phyloP scores from a whole-genome alignment of 2,113 vertebrate genomes.

The Kryptolebias marmoratus region DNA sequence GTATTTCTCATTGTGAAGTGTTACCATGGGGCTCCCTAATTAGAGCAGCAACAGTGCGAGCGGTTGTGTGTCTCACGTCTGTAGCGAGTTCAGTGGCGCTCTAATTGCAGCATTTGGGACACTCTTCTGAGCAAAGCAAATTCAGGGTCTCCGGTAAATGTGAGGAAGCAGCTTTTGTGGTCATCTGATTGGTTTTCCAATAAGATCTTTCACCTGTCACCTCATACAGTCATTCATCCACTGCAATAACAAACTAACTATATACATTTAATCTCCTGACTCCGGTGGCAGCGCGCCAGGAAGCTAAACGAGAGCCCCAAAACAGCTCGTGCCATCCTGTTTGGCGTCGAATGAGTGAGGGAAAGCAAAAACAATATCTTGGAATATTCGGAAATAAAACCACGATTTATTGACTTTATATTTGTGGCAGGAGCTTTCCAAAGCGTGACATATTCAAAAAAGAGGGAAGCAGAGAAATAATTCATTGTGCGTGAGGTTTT shows the following conservation, averaged over 20 bases:
- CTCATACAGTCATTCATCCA: slow-evolving; percentile 14
- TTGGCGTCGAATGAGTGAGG: slow-evolving; percentile 4
- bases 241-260: slow-evolving; percentile 9
- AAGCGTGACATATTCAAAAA: slow-evolving; percentile 27
- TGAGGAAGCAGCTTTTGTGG: neutral
- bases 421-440: slow-evolving; percentile 20
- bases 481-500: slow-evolving; percentile 30
- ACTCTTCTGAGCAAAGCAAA: neutral
- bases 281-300: neutral
- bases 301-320: neutral
- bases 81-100: neutral
- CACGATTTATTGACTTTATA: slow-evolving; percentile 23
- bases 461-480: slow-evolving; percentile 27
- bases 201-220: neutral
- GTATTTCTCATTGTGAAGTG: neutral
- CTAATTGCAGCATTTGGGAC: neutral
- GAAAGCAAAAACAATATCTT: slow-evolving; percentile 2
- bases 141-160: neutral
- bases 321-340: neutral
- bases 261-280: neutral
- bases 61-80: neutral
- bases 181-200: slow-evolving; percentile 12
- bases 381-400: slow-evolving; percentile 25
- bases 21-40: neutral
- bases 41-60: too few relatives aligned